These are phyloP conservation scores for Vireo altiloquus DNA, from an alignment of 2,113 vertebrate species.

Conservation along the genomic window DNA sequence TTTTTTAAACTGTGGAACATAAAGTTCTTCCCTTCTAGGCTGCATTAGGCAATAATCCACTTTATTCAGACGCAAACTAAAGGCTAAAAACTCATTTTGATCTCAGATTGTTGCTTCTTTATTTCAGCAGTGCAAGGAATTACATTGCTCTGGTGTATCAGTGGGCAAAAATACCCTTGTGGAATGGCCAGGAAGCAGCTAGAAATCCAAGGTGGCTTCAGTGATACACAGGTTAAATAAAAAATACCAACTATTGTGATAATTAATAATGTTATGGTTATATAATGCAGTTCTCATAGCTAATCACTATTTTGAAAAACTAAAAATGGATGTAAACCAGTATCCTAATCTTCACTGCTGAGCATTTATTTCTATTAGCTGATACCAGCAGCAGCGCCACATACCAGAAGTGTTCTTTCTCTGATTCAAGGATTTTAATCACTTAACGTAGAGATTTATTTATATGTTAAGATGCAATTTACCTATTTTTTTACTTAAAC, in stretches of 20 bases:
- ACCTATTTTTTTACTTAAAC: neutral
- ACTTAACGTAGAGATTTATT: neutral
- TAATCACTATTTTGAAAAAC: neutral
- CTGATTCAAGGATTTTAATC: neutral
- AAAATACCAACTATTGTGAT: rapidly evolving
- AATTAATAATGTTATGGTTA: neutral
- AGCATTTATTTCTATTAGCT: neutral
- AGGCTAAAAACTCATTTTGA: neutral
- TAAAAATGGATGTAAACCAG: neutral
- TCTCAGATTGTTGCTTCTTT: neutral
- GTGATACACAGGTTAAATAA: rapidly evolving
- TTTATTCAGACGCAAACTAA: neutral
- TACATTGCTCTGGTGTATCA: neutral
- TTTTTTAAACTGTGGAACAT: rapidly evolving
- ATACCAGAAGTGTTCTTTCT: neutral
- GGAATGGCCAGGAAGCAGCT: neutral
- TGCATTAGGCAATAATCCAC: neutral
- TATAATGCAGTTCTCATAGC: neutral
- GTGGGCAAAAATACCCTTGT: neutral
- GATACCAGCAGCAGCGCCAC: neutral
- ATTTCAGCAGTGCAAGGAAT: neutral
- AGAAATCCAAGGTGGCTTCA: neutral
- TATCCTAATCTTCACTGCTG: neutral
- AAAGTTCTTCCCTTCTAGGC: neutral
- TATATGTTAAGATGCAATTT: neutral